Percentiles rank a stretch among this genome's conserved stretches.
Evolutionary conservation across 1,140 invertebrate genomes (phyloP).

Genomic region (Drosophila oshimai): DNA sequence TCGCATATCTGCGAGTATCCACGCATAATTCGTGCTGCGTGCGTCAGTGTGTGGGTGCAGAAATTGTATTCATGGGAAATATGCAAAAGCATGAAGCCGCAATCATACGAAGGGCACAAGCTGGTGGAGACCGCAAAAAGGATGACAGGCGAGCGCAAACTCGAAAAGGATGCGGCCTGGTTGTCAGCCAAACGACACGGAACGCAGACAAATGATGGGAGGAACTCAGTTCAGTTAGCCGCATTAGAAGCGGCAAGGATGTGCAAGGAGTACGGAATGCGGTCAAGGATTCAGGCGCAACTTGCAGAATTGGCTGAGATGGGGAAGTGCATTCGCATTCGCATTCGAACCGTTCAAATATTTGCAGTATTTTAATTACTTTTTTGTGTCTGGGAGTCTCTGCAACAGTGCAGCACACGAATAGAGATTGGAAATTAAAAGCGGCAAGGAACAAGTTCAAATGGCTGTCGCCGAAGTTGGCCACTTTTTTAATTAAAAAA

Average conservation of each 20-base stretch:
- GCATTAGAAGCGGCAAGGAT: slow-evolving; percentile 10
- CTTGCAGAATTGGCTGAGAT: slow-evolving; percentile 22
- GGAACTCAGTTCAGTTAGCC: slow-evolving; percentile 9
- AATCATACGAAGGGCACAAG: slow-evolving; percentile 45
- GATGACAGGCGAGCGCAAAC: slow-evolving; percentile 62
- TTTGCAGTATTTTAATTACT: slow-evolving; percentile 54
- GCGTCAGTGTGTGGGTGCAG: not conserved
- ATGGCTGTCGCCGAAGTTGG: slow-evolving; percentile 35
- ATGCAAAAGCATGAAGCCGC: slow-evolving; percentile 59
- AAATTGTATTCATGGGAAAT: slow-evolving; percentile 50
- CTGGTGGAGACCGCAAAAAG: slow-evolving; percentile 34
- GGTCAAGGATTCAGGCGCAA: slow-evolving; percentile 30
- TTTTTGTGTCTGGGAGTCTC: slow-evolving; percentile 28
- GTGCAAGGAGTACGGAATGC: not conserved
- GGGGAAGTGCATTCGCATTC: not conserved
- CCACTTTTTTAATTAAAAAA: slow-evolving; percentile 74
- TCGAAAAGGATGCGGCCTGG: slow-evolving; percentile 49
- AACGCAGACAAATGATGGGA: slow-evolving; percentile 35
- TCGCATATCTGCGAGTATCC: slow-evolving; percentile 31
- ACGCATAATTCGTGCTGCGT: slow-evolving; percentile 35
- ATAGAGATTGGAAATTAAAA: slow-evolving; percentile 42
- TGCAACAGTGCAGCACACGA: not conserved
- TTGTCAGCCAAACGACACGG: slow-evolving; percentile 33
- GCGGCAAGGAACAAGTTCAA: slow-evolving; percentile 50
- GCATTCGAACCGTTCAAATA: slow-evolving; percentile 39